Evolutionary conservation across 1,140 invertebrate genomes (phyloP).

Genomic region (Propsilocerus akamusi): DNA sequence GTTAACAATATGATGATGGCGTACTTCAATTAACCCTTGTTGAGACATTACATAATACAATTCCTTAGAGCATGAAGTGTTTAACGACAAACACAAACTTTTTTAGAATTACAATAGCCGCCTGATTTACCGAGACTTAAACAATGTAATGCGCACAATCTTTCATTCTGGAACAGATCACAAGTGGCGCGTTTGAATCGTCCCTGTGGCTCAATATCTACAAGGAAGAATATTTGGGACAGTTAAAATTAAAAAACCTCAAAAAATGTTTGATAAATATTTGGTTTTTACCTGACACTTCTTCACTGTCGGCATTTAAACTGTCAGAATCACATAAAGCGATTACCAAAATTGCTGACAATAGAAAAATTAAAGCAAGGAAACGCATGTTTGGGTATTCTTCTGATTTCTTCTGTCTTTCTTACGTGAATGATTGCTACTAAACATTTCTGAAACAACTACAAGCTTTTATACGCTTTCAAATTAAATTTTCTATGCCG

Average conservation of each 20-base stretch:
- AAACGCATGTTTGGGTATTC: no score
- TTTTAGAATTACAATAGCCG: neutral
- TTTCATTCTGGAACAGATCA: neutral
- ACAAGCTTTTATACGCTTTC: no score
- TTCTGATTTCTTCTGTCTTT: no score
- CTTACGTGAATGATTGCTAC: no score
- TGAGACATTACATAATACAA: no score
- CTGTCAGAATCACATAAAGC: neutral
- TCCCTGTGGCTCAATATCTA: neutral
- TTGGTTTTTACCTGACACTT: neutral
- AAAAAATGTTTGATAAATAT: neutral
- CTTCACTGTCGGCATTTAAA: neutral
- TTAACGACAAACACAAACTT: neutral
- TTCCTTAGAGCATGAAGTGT: no score
- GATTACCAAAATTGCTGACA: neutral
- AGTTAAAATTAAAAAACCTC: neutral
- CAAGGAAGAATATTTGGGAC: neutral
- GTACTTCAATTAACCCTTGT: no score
- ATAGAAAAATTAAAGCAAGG: no score
- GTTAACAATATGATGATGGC: no score
- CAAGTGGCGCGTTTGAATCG: neutral
- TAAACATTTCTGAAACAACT: no score
- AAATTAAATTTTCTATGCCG: no score
- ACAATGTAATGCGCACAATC: neutral
- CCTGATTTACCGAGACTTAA: neutral